Evolutionary conservation across 2,888 invertebrate genomes (phyloP), one percentile per base, ranked within the genome.

Genomic region (Reticulitermes lucifugus): DNA sequence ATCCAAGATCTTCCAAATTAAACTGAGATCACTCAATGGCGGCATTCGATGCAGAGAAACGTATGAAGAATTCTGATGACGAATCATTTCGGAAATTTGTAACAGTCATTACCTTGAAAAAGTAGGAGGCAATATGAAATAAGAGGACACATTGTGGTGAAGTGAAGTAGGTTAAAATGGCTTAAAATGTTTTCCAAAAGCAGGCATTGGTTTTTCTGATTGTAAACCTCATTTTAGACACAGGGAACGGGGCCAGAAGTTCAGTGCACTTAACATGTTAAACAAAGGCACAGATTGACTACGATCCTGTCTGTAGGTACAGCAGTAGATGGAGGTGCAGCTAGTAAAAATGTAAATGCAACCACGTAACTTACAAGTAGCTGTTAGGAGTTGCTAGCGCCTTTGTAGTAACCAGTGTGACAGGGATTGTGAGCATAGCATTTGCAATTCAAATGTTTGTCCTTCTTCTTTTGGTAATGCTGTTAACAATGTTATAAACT

Each of bases 271-370:
- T 25, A 6, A 65, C n/a, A 25, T 25, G 14, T 65, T 65, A 65
- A 65, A n/a, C 65, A 65, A 5, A 65, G 65, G n/a, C 65, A n/a
- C 7, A n/a, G 25, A 1, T n/a, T 25, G n/a, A 25, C n/a, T 65
- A 25, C 12, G 12, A 65, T 65, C 65, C 7, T 65, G 65, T 6
- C 65, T 25, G 65, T n/a, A 55, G 18, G 14, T 18, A 55, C 18
- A 18, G 25, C 5, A 55, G 55, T 5, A 18, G 55, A 18, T 5
- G 55, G 55, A 55, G 55, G 18, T 18, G 51, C 51, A 75, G 43
- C 75, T 21, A 29, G 46, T 77, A 77, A 77, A 77, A 51, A 77
- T 77, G 77, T 29, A 79, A 55, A 79, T 79, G 79, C 51, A 43
- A 5, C 46, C 79, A 79, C 14, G 51, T 65, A n/a, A 65, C 25